Evolutionary conservation across 2,797 vertebrate species (phyloP), one percentile per base, ranked within the genome.

Genomic region (Etheostoma nigrum): DNA sequence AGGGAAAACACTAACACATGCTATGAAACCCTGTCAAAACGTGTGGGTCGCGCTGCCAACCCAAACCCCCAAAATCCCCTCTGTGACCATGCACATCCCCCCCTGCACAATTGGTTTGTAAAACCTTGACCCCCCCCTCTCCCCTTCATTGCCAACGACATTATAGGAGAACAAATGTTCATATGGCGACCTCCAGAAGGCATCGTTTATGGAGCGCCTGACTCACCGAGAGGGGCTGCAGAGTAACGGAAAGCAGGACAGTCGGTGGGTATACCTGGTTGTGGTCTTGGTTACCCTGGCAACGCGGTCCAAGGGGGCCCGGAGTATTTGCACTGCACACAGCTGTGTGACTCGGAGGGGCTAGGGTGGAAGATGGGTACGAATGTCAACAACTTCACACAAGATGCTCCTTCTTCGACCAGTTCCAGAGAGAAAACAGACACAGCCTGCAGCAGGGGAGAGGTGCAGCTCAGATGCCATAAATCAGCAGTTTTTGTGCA

Each of bases 271-370:
- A 72, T 81, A 84, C 84, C 89, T 74, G 88, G 84, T 88, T 91
- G 83, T 93, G 86, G 89, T 88, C 79, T 55, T 47, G 67, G 91
- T 92, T 81, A 5, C 88, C 71, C 12, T 66, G 74, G 82, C 73
- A 81, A 91, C 89, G 14, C 36, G 8, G 82, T 78, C 82, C 67
- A 30, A 83, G 86, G 81, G 83, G 85, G 66, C 83, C 67, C 49
- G 15, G 14, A 42, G 79, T 94, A 85, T 95, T 95, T 94, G 91
- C 89, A 91, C 57, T 91, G 79, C 88, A 80, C 92, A 95, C 81
- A 81, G 85, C 83, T 90, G 88, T 94, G 93, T 82, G 91, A 95
- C 83, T 88, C 79, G 85, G 90, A 87, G 79, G 67, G 49, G 73
- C 67, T 73, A 81, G 30, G 55, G 65, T n/a, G 60, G 71, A 68